These are phyloP conservation scores for Lochmaea crataegi DNA, from an alignment of 2,888 invertebrate genomes.

Conservation along the genomic window DNA sequence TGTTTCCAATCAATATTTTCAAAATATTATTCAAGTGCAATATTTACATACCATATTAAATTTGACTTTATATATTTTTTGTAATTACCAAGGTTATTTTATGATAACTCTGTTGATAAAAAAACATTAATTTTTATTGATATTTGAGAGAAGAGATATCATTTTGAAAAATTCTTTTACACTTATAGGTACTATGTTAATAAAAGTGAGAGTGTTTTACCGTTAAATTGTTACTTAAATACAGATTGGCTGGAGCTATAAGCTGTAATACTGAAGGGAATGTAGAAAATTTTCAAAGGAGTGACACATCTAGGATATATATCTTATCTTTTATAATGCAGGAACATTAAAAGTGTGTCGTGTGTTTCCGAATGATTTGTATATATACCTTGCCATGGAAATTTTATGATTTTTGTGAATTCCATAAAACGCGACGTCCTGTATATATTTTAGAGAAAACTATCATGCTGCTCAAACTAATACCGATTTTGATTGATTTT, in stretches of 20 bases:
- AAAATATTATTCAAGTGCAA: not conserved
- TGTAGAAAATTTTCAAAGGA: too few species aligned
- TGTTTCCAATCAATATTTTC: too few species aligned
- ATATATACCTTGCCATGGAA: not conserved
- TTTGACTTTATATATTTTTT: not conserved
- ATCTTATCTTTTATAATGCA: too few species aligned
- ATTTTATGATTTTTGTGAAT: not conserved
- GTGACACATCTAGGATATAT: too few species aligned
- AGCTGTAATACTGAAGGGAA: too few species aligned
- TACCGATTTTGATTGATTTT: not conserved
- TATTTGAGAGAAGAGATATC: too few species aligned
- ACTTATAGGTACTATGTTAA: too few species aligned
- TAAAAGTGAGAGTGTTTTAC: too few species aligned
- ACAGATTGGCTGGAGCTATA: too few species aligned
- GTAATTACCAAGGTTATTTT: not conserved
- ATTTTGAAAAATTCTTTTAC: too few species aligned
- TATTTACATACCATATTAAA: not conserved
- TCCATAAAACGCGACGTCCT: not conserved
- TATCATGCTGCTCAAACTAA: slow-evolving; percentile 8
- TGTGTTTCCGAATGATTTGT: not conserved
- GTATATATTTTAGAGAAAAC: not conserved
- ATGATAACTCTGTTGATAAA: not conserved
- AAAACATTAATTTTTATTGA: not conserved
- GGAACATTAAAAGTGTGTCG: not conserved
- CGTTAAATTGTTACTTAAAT: too few species aligned